Percentiles rank a stretch among this genome's conserved stretches.
These are phyloP conservation scores for Sarotherodon lohbergeri DNA, from an alignment of 2,113 vertebrate species.

Conservation along the genomic window DNA sequence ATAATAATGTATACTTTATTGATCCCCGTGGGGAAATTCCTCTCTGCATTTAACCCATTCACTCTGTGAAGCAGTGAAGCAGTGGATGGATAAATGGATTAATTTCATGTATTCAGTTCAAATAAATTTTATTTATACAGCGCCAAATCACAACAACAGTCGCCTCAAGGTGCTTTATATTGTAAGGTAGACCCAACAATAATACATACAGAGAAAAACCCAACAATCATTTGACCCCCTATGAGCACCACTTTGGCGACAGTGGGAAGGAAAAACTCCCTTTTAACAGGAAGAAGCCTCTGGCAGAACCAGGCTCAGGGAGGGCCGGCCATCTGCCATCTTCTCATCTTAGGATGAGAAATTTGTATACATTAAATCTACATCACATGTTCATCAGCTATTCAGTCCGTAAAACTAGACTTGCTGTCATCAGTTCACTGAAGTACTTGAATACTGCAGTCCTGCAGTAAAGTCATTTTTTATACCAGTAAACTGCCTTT, in stretches of 20 bases:
- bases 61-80: too few relatives aligned
- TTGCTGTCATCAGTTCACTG: not conserved
- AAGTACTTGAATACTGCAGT: not conserved
- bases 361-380: not conserved
- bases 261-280: too few relatives aligned
- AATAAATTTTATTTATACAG: not conserved
- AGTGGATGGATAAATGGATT: not conserved
- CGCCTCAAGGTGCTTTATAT: too few relatives aligned
- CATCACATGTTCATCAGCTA: not conserved
- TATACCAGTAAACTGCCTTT: not conserved
- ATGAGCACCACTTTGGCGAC: too few relatives aligned
- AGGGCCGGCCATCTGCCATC: not conserved
- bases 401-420: not conserved
- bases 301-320: accelerated
- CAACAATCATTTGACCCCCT: too few relatives aligned
- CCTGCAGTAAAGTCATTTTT: not conserved
- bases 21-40: too few relatives aligned
- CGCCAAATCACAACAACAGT: too few relatives aligned
- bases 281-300: too few relatives aligned
- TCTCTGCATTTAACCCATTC: too few relatives aligned
- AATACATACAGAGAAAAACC: too few relatives aligned
- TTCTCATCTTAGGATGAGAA: not conserved
- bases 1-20: too few relatives aligned
- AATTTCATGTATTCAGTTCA: not conserved
- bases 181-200: too few relatives aligned